Percentiles rank a stretch among this genome's conserved stretches.
Evolutionary conservation across 1,140 invertebrate species (phyloP).

Genomic region (Euura saliciscinereae): DNA sequence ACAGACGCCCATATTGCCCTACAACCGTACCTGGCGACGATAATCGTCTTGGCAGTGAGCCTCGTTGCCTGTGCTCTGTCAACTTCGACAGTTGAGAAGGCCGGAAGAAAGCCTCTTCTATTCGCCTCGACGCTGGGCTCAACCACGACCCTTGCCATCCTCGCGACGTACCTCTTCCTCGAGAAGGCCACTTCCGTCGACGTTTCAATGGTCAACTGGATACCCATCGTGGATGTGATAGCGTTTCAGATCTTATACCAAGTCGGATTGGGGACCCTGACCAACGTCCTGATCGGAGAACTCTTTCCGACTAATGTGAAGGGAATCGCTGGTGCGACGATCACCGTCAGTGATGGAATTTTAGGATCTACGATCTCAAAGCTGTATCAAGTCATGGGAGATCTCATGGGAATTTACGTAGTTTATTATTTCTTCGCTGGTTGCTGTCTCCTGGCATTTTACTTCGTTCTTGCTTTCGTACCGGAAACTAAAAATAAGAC

Average conservation of each 20-base stretch:
- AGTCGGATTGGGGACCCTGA: conserved; percentile 76
- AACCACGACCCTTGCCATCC: conserved; percentile 61
- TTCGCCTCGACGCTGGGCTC: conserved; percentile 67
- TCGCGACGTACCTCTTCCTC: conserved; percentile 69
- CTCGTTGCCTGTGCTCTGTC: conserved; percentile 68
- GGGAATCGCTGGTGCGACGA: conserved; percentile 68
- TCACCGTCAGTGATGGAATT: conserved; percentile 73
- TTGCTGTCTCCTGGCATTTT: conserved; percentile 57
- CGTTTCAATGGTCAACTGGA: conserved; percentile 55
- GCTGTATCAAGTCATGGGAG: conserved; percentile 71
- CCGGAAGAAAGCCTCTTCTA: conserved; percentile 73
- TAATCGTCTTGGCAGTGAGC: conserved; percentile 75
- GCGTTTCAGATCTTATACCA: conserved; percentile 75
- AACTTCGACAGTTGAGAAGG: conserved; percentile 71
- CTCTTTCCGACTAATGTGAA: conserved; percentile 77
- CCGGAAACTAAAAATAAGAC: conserved; percentile 60
- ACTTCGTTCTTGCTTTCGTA: conserved; percentile 48
- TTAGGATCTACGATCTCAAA: conserved; percentile 79
- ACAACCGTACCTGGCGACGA: conserved; percentile 63
- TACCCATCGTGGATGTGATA: conserved; percentile 72
- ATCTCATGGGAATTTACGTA: conserved; percentile 67
- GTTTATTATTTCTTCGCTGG: conserved; percentile 79
- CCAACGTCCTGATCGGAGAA: conserved; percentile 78
- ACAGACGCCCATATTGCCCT: conserved; percentile 63
- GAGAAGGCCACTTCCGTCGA: conserved; percentile 25